These are phyloP conservation scores for Cheilosia variabilis DNA, from an alignment of 2,888 invertebrate genomes.

Conservation along the genomic window DNA sequence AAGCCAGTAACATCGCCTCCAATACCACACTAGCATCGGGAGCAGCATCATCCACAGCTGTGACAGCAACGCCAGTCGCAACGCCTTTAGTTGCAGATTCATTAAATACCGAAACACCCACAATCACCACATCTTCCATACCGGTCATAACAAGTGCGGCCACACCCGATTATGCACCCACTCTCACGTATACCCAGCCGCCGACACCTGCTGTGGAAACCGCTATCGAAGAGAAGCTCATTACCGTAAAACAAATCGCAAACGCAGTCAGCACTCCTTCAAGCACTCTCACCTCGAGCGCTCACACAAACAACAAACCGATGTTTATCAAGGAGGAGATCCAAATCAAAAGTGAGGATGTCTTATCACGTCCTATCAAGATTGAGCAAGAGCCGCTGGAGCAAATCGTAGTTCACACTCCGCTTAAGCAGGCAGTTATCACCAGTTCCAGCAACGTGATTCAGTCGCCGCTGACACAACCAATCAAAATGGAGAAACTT, in stretches of 20 bases:
- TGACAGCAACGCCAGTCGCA: constrained; percentile 71
- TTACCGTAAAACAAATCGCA: constrained; percentile 75
- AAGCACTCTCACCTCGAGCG: constrained; percentile 38
- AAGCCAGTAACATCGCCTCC: constrained; percentile 80
- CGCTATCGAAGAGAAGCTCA: constrained; percentile 76
- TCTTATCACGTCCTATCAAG: constrained; percentile 80
- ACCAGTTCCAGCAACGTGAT: constrained; percentile 50
- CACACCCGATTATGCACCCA: constrained; percentile 94
- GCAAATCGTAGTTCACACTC: constrained; percentile 77
- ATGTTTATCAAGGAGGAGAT: constrained; percentile 81
- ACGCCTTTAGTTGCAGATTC: constrained; percentile 50
- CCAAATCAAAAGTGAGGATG: constrained; percentile 82
- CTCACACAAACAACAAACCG: constrained; percentile 61
- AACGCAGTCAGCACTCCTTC: constrained; percentile 32
- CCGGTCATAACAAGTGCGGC: constrained; percentile 82
- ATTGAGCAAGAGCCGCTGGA: constrained; percentile 79
- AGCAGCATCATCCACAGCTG: constrained; percentile 78
- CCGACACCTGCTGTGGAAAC: constrained; percentile 80
- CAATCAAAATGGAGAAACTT: constrained; percentile 81
- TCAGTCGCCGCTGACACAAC: constrained; percentile 66
- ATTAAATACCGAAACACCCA: constrained; percentile 78
- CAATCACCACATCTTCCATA: constrained; percentile 81
- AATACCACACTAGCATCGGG: constrained; percentile 78
- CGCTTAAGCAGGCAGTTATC: constrained; percentile 77
- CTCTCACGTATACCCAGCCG: constrained; percentile 87